Base-by-base conservation (phyloP, 1,140 invertebrate species). In the Frieseomelitta varia region DNA sequence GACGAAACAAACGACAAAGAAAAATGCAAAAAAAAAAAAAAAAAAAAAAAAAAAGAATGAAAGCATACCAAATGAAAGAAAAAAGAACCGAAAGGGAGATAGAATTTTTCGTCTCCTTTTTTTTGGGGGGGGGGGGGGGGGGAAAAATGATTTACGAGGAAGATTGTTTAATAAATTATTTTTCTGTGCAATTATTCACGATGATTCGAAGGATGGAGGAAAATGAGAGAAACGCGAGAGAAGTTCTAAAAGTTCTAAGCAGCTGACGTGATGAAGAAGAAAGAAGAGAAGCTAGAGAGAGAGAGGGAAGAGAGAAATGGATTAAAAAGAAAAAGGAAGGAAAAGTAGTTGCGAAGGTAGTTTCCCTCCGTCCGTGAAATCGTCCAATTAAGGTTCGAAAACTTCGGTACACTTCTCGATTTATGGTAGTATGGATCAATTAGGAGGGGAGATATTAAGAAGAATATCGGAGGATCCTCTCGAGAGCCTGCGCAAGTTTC, bases 191-290 rank as follows among this genome's bases (percentile, higher is more conserved):
- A 8, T 47, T 47, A 6, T 39, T 39, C 34, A 39, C 6, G 39
- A 39, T n/a, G 4, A 65, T n/a, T n/a, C 58, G 58, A n/a, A 61
- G 11, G 24, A 14, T 30, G 12, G 12, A 4, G 24, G 15, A 14
- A 39, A 39, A 39, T 39, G 39, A 39, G 39, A 6, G 39, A 39
- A 8, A 39, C 4, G 0, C 6, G 39, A 47, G 39, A 10, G 39
- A 14, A 24, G 24, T 61, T n/a, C 2, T 14, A 2, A n/a, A 61
- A 61, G 58, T 14, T 47, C 39, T 4, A 61, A 17, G 4, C 1
- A 1, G n/a, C 14, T 10, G 14, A 0, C n/a, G 0, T 14, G 12
- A 63, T 0, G 4, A 53, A 53, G 4, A 53, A 55, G 2, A 6
- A 55, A 12, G 53, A 55, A 55, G 15, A 55, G 4, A 17, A 55